phyloP scores from a whole-genome alignment of 1,140 invertebrate genomes.

The Drosophila santomea region DNA sequence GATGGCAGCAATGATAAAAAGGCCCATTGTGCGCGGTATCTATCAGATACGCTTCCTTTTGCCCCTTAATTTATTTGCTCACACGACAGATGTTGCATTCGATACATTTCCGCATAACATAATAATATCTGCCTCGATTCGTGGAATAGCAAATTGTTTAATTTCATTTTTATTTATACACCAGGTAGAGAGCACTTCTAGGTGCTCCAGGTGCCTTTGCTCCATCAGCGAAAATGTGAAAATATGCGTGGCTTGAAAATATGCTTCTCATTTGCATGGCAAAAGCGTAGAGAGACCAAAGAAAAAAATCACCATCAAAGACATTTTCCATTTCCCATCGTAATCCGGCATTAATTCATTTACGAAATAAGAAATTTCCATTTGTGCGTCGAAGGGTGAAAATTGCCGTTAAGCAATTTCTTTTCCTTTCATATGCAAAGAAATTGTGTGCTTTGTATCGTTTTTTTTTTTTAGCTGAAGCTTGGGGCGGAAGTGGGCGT shows the following conservation, averaged over 20 bases:
- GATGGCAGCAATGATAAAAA: slow-evolving; percentile 62
- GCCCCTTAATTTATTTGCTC: slow-evolving; percentile 57
- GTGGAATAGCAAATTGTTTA: slow-evolving; percentile 44
- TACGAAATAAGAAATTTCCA: slow-evolving; percentile 34
- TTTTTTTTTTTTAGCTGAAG: neutral
- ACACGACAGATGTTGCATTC: slow-evolving; percentile 69
- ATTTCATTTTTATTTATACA: slow-evolving; percentile 18
- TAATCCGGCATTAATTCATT: slow-evolving; percentile 69
- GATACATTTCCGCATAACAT: slow-evolving; percentile 49
- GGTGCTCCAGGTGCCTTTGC: slow-evolving; percentile 15
- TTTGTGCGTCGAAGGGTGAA: slow-evolving; percentile 30
- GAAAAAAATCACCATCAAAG: slow-evolving; percentile 35
- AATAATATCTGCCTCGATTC: slow-evolving; percentile 38
- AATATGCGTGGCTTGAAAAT: neutral
- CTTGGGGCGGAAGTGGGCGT: slow-evolving; percentile 2
- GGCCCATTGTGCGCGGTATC: slow-evolving; percentile 52
- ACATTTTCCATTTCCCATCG: slow-evolving; percentile 18
- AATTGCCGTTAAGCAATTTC: slow-evolving; percentile 71
- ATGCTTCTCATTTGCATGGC: slow-evolving; percentile 41
- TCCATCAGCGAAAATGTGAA: slow-evolving; percentile 18
- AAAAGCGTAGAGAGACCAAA: slow-evolving; percentile 8
- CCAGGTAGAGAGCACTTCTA: slow-evolving; percentile 24
- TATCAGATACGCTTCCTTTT: slow-evolving; percentile 53
- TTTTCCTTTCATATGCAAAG: slow-evolving; percentile 44
- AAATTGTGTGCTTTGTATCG: neutral